Base-by-base conservation (phyloP, 2,888 invertebrate genomes). In the Proisotoma minuta region DNA sequence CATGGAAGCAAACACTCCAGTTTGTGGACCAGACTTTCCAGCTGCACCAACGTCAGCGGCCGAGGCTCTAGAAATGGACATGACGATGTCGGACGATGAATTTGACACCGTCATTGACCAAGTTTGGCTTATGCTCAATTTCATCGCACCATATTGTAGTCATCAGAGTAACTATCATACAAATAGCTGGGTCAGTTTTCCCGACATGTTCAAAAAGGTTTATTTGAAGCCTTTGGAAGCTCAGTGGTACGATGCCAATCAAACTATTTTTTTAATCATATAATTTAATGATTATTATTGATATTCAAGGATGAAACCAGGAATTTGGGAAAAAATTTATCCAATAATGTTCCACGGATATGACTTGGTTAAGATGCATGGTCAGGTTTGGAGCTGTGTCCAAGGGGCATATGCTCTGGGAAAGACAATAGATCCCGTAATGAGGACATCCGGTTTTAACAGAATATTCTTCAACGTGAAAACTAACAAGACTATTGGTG, bases 101-200 rank as follows among this genome's bases (percentile, higher is more conserved):
- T 62, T 58, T 27, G 63, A 63, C 26, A 34, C 54, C 1, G 59
- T 59, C 4, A 63, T 63, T 43, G 64, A 64, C 26, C 64, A 64
- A 29, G 43, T 60, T 20, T 64, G 64, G 64, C 29, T 64, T 2
- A 64, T 64, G 40, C 40, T 60, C 1, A 64, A 52, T 22, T 60
- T 57, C n/a, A 57, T 64, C 1, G 28, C 40, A 4, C 43, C 60
- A 1, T 60, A 54, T 34, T 64, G 64, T 49, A 1, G 59, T 18
- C 34, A 3, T 20, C 34, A 10, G 22, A 12, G 39, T 1, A 24
- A 50, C 1, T 57, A 39, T 15, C 23, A 2, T 12, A 48, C 49
- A 34, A 63, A 63, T 47, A 50, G 53, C 28, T 63, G 63, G 63
- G 47, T 47, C 5, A n/a, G 47, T 47, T 34, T 34, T 34, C 34